phyloP scores from a whole-genome alignment of 1,140 invertebrate species.

The Drosophila sulfurigaster region DNA sequence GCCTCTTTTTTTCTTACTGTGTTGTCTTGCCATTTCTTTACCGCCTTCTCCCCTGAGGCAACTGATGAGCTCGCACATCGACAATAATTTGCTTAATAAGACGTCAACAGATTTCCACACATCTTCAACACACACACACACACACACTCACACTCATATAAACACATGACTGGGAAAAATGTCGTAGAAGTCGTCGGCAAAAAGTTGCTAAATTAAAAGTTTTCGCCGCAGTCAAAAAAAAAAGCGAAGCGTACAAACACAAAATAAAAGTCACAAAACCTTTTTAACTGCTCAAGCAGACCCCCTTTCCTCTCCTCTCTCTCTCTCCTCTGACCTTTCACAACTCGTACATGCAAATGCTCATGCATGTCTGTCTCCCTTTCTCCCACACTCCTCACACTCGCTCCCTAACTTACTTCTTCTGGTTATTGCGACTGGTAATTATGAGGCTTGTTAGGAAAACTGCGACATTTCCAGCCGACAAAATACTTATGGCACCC shows the following conservation, averaged over 20 bases:
- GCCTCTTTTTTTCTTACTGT: too few species aligned
- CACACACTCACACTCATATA: background rate
- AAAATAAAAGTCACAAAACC: slow-evolving; percentile 47
- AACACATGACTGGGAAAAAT: slow-evolving; percentile 4
- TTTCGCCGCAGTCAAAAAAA: slow-evolving; percentile 34
- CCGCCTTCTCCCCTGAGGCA: background rate
- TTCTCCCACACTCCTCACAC: background rate
- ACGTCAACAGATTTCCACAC: slow-evolving; percentile 30
- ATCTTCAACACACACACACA: slow-evolving; percentile 6
- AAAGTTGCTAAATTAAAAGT: slow-evolving; percentile 55
- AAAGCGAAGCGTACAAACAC: background rate
- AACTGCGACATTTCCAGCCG: slow-evolving; percentile 19
- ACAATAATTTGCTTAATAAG: slow-evolving; percentile 44
- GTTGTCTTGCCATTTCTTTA: too few species aligned
- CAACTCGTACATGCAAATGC: slow-evolving; percentile 13
- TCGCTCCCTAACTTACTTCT: background rate
- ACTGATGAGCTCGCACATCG: slow-evolving; percentile 11
- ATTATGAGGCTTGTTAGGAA: slow-evolving; percentile 37
- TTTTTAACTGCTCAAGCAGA: slow-evolving; percentile 34
- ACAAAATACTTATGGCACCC: slow-evolving; percentile 3
- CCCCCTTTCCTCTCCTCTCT: background rate
- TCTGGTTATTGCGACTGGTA: slow-evolving; percentile 34
- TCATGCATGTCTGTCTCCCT: background rate
- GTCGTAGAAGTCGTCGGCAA: slow-evolving; percentile 22
- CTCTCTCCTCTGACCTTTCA: background rate